phyloP scores from a whole-genome alignment of 2,888 invertebrate species.

The Sympetrum striolatum region DNA sequence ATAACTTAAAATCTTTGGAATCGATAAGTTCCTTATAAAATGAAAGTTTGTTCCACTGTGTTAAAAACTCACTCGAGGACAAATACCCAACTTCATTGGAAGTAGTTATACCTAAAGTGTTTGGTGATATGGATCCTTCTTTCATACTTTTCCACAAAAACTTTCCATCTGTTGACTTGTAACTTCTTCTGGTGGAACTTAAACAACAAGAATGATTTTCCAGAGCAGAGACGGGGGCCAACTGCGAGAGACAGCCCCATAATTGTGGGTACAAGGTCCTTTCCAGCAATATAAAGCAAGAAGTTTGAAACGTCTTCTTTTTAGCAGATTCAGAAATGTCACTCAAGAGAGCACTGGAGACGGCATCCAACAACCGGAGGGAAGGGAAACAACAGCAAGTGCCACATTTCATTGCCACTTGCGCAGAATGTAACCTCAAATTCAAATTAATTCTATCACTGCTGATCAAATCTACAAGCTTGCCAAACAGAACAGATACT shows the following conservation, averaged over 20 bases:
- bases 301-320: constrained; percentile 58
- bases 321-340: neutral
- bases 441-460: constrained; percentile 48
- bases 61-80: neutral
- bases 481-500: constrained; percentile 64
- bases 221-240: neutral
- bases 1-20: constrained; percentile 63
- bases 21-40: constrained; percentile 67
- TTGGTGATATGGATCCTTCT: neutral
- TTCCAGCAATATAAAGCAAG: constrained; percentile 65
- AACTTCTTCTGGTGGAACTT: neutral
- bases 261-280: constrained; percentile 67
- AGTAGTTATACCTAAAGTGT: neutral
- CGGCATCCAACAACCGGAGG: constrained; percentile 48
- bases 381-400: constrained; percentile 71
- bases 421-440: constrained; percentile 62
- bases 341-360: neutral
- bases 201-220: neutral
- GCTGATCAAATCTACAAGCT: constrained; percentile 54
- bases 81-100: neutral
- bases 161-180: neutral
- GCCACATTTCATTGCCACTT: constrained; percentile 66
- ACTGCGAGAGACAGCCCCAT: constrained; percentile 58
- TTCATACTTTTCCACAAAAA: neutral
- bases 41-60: constrained; percentile 56